phyloP scores from a whole-genome alignment of 2,113 vertebrate genomes.

The Cacatua alba region DNA sequence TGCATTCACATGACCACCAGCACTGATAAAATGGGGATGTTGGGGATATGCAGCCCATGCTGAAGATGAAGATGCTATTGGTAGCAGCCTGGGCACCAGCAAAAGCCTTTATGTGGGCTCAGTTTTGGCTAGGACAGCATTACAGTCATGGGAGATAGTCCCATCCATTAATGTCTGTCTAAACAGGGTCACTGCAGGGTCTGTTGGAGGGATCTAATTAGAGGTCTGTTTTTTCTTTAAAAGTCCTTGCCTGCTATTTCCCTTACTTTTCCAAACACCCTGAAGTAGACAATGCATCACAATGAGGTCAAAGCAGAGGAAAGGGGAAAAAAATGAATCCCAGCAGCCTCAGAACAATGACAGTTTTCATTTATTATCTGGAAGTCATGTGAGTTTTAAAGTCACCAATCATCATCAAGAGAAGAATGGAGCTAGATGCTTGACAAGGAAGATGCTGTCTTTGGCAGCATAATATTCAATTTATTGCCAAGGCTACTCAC shows the following conservation, averaged over 20 bases:
- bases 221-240: constrained; percentile 66
- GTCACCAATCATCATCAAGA: constrained; percentile 66
- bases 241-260: constrained; percentile 57
- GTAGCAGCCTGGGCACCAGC: background rate
- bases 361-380: constrained; percentile 69
- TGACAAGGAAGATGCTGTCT: constrained; percentile 63
- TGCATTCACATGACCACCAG: background rate
- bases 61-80: background rate
- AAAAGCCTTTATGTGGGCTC: background rate
- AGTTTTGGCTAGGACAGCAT: background rate
- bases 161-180: constrained; percentile 44
- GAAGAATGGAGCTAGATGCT: constrained; percentile 42
- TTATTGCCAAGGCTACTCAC: constrained; percentile 56
- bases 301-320: constrained; percentile 64
- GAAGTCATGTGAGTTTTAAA: constrained; percentile 63
- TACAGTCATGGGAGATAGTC: background rate
- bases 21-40: background rate
- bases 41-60: background rate
- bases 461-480: constrained; percentile 44
- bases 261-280: constrained; percentile 62
- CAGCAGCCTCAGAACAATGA: constrained; percentile 39
- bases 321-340: background rate
- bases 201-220: constrained; percentile 54
- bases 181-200: constrained; percentile 53
- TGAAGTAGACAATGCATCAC: constrained; percentile 71